Conservation (phyloP, 2,113 vertebrate genomes). For the Hippopotamus amphibius region DNA sequence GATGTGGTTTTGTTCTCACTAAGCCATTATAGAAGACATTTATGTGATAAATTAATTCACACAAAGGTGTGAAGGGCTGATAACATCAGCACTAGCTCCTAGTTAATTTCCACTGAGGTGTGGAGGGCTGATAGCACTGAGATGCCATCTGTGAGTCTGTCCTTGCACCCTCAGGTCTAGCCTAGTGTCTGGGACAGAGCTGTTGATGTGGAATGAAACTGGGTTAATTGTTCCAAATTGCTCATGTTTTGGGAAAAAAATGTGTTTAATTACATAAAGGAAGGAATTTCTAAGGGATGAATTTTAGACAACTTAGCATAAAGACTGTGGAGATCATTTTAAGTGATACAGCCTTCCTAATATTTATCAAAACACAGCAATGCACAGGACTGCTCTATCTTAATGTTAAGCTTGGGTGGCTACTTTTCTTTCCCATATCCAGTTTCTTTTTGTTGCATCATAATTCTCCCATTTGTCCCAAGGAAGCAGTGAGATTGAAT, state of each 20-base stretch:
- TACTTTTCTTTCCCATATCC: background rate
- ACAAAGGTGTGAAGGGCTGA: background rate
- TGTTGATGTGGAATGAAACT: background rate
- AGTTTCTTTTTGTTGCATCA: background rate
- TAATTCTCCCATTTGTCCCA: background rate
- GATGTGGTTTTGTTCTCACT: background rate
- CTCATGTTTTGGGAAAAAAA: background rate
- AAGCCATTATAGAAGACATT: background rate
- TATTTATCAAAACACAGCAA: background rate
- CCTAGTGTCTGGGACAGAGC: background rate
- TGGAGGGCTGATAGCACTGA: background rate
- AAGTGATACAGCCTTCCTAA: background rate
- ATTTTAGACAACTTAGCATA: slow-evolving; percentile 18
- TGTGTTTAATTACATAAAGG: background rate
- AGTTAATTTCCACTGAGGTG: background rate
- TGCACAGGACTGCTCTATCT: background rate
- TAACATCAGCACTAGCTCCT: background rate
- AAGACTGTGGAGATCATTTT: background rate
- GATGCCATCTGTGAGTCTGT: background rate
- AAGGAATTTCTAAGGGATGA: background rate
- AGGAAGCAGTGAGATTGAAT: background rate
- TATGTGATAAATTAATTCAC: background rate
- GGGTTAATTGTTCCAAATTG: background rate
- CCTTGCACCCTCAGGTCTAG: background rate
- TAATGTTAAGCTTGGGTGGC: background rate